phyloP scores from a whole-genome alignment of 1,140 invertebrate genomes.

The Lepidurus packardi region DNA sequence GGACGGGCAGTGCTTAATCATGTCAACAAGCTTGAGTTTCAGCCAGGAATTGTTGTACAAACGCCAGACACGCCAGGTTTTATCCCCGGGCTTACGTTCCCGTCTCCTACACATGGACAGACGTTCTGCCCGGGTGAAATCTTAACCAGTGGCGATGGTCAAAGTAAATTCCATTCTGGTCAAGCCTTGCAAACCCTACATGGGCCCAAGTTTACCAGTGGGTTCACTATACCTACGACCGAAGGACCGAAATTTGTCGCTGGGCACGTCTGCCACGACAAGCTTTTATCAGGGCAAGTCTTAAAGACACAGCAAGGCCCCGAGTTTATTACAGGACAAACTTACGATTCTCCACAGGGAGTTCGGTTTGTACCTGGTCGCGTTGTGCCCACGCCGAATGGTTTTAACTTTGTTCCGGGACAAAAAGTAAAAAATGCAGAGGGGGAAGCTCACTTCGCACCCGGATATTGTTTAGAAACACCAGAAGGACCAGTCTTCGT shows the following conservation, averaged over 20 bases:
- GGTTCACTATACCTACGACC: constrained; percentile 41
- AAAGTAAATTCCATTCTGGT: constrained; percentile 31
- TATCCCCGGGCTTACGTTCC: constrained; percentile 53
- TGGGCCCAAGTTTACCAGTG: constrained; percentile 42
- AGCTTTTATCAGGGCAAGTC: constrained; percentile 33
- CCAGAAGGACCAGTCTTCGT: constrained; percentile 59
- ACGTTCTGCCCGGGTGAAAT: constrained; percentile 44
- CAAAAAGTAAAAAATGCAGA: constrained; percentile 35
- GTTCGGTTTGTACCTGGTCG: constrained; percentile 61
- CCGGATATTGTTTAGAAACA: constrained; percentile 64
- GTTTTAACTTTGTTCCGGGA: constrained; percentile 37
- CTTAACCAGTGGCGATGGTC: constrained; percentile 28
- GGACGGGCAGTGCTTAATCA: constrained; percentile 61
- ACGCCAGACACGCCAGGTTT: constrained; percentile 61
- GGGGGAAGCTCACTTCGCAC: constrained; percentile 54
- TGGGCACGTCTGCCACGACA: constrained; percentile 36
- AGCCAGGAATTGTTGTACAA: constrained; percentile 64
- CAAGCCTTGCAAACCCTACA: constrained; percentile 38
- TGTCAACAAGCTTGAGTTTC: constrained; percentile 57
- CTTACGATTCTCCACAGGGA: constrained; percentile 60
- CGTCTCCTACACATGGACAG: neutral
- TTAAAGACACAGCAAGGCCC: constrained; percentile 28
- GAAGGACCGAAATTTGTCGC: constrained; percentile 40
- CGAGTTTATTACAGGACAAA: constrained; percentile 59
- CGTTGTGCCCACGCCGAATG: constrained; percentile 34